These are phyloP conservation scores for Caenorhabditis inopinata DNA, from an alignment of 1,140 invertebrate genomes.

Conservation along the genomic window DNA sequence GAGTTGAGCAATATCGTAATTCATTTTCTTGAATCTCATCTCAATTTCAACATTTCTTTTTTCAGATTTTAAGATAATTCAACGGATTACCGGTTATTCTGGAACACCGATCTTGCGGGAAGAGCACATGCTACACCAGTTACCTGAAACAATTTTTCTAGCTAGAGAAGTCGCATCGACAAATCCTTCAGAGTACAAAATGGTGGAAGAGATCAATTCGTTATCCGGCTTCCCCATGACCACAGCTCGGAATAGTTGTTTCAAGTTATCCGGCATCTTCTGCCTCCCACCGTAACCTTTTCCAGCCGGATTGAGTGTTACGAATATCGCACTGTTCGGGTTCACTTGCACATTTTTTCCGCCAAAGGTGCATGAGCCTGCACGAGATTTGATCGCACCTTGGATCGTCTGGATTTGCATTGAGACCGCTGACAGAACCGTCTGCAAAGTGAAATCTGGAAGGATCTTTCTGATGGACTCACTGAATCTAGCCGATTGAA, in stretches of 20 bases:
- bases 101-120: too few relatives aligned
- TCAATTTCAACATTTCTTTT: too few relatives aligned
- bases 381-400: conserved; percentile 76
- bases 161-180: conserved; percentile 93
- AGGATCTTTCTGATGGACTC: too few relatives aligned
- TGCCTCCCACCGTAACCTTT: conserved; percentile 92
- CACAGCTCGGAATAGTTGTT: conserved; percentile 92
- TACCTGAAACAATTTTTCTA: conserved; percentile 82
- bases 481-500: conserved; percentile 98
- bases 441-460: conserved; percentile 45
- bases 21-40: too few relatives aligned
- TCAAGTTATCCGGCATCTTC: conserved; percentile 96
- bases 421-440: conserved; percentile 85
- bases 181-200: conserved; percentile 98
- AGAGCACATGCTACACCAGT: too few relatives aligned
- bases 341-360: conserved; percentile 71
- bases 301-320: conserved; percentile 91
- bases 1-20: too few relatives aligned
- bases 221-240: conserved; percentile 98
- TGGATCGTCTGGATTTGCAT: conserved; percentile 99
- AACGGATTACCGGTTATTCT: too few relatives aligned
- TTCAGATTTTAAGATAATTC: too few relatives aligned
- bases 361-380: conserved; percentile 38
- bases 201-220: conserved; percentile 90
- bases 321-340: conserved; percentile 98